Conservation (phyloP, 2,113 vertebrate genomes). For the Hassar affinis region DNA sequence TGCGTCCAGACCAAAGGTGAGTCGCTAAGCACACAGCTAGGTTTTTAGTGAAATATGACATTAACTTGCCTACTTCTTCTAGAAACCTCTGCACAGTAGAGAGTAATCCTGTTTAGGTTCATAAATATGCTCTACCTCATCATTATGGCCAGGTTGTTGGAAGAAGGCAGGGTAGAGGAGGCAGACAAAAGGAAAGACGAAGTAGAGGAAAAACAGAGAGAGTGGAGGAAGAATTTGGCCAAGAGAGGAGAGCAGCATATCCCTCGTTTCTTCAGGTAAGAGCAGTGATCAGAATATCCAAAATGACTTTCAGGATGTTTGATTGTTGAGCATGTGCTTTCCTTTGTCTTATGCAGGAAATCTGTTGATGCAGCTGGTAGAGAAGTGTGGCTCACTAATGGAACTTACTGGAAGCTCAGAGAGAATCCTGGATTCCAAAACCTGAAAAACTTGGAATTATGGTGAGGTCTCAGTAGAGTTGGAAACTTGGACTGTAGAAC, state of each 20-base stretch:
- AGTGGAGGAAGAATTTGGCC: slow-evolving; percentile 74
- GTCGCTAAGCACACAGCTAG: not conserved
- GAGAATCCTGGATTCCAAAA: slow-evolving; percentile 76
- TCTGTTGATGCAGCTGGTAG: slow-evolving; percentile 69
- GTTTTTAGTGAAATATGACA: not conserved
- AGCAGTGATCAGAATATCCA: not conserved
- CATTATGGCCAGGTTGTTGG: slow-evolving; percentile 70
- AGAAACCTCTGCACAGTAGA: not conserved
- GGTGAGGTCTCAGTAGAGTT: slow-evolving; percentile 58
- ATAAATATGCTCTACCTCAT: not conserved
- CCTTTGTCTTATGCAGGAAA: slow-evolving; percentile 61
- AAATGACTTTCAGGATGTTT: not conserved
- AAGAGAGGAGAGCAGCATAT: slow-evolving; percentile 78
- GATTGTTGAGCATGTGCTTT: not conserved
- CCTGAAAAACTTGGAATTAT: slow-evolving; percentile 75
- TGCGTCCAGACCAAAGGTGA: slow-evolving; percentile 95
- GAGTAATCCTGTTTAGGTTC: not conserved
- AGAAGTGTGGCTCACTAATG: slow-evolving; percentile 79
- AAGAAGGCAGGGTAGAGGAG: slow-evolving; percentile 76
- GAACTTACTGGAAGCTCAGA: slow-evolving; percentile 80
- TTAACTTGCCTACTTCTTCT: not conserved
- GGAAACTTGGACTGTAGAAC: slow-evolving; percentile 17
- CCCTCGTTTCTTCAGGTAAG: slow-evolving; percentile 81
- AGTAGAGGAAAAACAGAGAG: slow-evolving; percentile 79
- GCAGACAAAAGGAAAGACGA: slow-evolving; percentile 76